These are phyloP conservation scores for Protosalanx chinensis DNA, from an alignment of 2,797 vertebrate genomes.

Conservation along the genomic window DNA sequence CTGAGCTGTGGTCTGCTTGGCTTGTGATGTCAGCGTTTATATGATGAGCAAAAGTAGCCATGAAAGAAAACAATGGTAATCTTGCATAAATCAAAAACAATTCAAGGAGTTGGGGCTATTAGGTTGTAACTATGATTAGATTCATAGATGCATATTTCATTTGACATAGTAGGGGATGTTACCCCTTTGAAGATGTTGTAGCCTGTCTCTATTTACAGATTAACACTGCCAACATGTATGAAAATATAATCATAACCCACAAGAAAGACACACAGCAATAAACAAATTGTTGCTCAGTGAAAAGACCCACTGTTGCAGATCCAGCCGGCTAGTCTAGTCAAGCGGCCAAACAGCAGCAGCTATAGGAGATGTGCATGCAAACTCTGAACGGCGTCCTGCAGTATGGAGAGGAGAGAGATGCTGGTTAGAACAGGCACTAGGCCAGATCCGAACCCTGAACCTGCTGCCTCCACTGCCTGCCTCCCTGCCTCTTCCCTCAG, in stretches of 20 bases:
- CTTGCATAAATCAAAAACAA: no score
- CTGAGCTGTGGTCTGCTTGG: no score
- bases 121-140: no score
- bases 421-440: constrained; percentile 26
- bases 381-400: no score
- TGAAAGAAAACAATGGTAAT: no score
- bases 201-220: neutral
- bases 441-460: constrained; percentile 33
- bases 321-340: constrained; percentile 16
- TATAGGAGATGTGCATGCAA: neutral
- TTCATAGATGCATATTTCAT: neutral
- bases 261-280: neutral
- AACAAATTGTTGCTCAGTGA: neutral
- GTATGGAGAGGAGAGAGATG: neutral
- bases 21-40: no score
- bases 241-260: neutral
- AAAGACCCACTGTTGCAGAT: neutral
- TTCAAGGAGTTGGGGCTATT: no score
- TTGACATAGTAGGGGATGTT: neutral
- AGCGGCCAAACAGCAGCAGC: constrained; percentile 40
- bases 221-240: neutral
- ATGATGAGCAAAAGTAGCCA: no score
- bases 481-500: constrained; percentile 57
- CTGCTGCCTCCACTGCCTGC: constrained; percentile 51
- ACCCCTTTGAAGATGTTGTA: neutral